These are phyloP conservation scores for Siniperca undulata DNA, from an alignment of 2,797 vertebrate genomes.

Conservation along the genomic window DNA sequence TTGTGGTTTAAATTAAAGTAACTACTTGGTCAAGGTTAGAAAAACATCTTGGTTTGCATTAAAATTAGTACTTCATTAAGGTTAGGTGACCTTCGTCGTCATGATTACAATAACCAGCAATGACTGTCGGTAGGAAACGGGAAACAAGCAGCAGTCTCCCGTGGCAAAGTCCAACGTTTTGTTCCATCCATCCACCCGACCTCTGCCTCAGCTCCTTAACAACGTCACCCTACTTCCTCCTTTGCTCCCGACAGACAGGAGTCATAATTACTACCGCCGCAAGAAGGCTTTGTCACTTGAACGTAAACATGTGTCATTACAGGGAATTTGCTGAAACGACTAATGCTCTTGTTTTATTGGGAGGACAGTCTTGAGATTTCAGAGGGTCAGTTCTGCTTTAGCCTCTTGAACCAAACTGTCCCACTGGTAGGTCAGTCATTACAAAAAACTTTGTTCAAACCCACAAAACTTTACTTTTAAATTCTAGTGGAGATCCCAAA, in stretches of 20 bases:
- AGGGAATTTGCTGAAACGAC: background rate
- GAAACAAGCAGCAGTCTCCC: background rate
- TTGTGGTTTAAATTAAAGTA: background rate
- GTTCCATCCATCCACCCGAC: background rate
- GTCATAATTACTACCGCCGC: rapidly evolving
- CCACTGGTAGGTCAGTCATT: too few species aligned
- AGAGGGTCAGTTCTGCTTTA: background rate
- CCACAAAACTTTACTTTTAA: background rate
- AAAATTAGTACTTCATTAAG: background rate
- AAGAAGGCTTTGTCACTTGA: background rate
- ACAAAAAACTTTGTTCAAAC: background rate
- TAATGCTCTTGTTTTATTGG: too few species aligned
- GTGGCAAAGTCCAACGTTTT: background rate
- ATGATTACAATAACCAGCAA: background rate
- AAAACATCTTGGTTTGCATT: background rate
- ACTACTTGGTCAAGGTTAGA: background rate
- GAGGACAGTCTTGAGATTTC: constrained; percentile 13
- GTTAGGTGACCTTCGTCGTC: background rate
- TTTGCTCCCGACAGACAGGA: background rate
- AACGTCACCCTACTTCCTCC: background rate
- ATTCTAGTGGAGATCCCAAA: background rate
- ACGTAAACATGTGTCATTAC: background rate
- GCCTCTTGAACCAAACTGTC: background rate
- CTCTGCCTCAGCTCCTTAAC: background rate
- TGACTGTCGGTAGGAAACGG: background rate